Evolutionary conservation across 2,797 vertebrate genomes (phyloP), one percentile per base, ranked within the genome.

Genomic region (Darevskia nairensis): DNA sequence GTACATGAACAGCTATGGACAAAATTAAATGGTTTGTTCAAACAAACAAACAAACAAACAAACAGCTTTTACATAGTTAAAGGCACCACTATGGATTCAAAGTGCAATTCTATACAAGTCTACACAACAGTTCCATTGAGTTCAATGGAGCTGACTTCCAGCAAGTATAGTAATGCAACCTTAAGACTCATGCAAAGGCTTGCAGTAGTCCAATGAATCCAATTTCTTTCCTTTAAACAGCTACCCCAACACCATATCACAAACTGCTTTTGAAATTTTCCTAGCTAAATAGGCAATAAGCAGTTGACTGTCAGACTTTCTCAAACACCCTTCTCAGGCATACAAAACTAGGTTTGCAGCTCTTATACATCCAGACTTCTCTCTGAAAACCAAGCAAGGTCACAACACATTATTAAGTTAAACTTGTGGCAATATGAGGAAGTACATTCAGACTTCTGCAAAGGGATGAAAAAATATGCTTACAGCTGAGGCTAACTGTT

Each of bases 401-500:
- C 32, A 76, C 19, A 77, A 68, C 27, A 64, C 11, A 29, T n/a
- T 76, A 10, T 35, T n/a, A n/a, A 82, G 21, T 50, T 77, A 84
- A 90, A 21, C 3, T 35, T 84, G 81, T 0, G 35, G 8, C n/a
- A 74, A 68, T 75, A 64, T 0, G 3, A 59, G 82, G 41, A 11
- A 74, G 86, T 50, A 76, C 29, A 81, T 50, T 89, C 68, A 74
- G 66, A 92, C 89, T 84, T 66, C 0, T 8, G 13, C 79, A 27
- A 50, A 1, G 27, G 75, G 72, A 82, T 64, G 6, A 1, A 39
- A 46, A 83, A 78, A 80, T 0, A 59, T 21, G 55, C 98, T 98
- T 97, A 99, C 99, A 89, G 99, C 99, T 71, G 99, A 99, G 84
- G 99, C 99, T 89, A 99, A 95, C 97, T 99, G 99, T 94, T 99